These are phyloP conservation scores for Trypoxylus dichotomus DNA, from an alignment of 1,140 invertebrate species.

Conservation along the genomic window DNA sequence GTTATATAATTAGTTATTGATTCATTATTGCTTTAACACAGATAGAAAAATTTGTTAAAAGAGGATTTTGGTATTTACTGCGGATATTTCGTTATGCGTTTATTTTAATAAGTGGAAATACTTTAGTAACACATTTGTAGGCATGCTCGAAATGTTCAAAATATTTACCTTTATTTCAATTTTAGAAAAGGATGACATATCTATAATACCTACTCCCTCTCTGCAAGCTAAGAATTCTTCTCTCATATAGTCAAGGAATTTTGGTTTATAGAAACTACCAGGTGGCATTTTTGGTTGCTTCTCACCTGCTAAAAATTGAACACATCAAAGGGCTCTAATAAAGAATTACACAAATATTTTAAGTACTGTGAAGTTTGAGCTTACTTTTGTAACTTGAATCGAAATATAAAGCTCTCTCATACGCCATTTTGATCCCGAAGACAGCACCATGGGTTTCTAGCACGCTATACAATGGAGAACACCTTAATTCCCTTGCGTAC, in stretches of 20 bases:
- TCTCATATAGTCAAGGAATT: slow-evolving; percentile 75
- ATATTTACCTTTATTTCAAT: slow-evolving; percentile 71
- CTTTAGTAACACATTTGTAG: background rate
- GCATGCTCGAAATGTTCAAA: background rate
- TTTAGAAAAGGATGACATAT: slow-evolving; percentile 86
- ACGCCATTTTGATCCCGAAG: slow-evolving; percentile 86
- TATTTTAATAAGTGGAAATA: background rate
- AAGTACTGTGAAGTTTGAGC: slow-evolving; percentile 39
- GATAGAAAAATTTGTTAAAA: background rate
- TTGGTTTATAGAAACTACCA: slow-evolving; percentile 72
- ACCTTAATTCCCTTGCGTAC: slow-evolving; percentile 71
- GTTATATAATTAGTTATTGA: background rate
- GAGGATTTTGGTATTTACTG: background rate
- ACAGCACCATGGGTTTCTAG: slow-evolving; percentile 75
- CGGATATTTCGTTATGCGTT: background rate
- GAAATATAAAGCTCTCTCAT: slow-evolving; percentile 73
- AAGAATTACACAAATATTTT: no score
- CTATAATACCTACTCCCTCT: slow-evolving; percentile 77
- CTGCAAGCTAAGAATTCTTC: slow-evolving; percentile 79
- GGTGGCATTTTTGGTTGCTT: slow-evolving; percentile 57
- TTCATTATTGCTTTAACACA: no score
- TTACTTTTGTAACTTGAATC: slow-evolving; percentile 58
- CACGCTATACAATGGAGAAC: slow-evolving; percentile 77
- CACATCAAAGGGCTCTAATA: background rate
- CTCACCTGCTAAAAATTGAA: slow-evolving; percentile 50